Conservation (phyloP, 2,113 vertebrate genomes). For the Eupsittula cactorum region DNA sequence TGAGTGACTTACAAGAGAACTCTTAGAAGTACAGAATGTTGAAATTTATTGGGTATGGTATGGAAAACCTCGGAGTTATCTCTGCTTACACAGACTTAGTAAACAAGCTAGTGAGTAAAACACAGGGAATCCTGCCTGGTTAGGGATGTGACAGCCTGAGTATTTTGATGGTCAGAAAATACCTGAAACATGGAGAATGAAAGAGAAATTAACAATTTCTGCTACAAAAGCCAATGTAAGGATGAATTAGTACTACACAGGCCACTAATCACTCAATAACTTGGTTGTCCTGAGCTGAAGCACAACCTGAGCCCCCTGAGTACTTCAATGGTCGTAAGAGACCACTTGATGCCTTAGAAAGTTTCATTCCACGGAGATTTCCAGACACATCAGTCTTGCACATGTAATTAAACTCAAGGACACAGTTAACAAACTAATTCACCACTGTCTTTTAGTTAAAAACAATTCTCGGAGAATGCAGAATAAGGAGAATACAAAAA, state of each 20-base stretch:
- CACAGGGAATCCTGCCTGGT: neutral
- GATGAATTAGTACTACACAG: neutral
- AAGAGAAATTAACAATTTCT: neutral
- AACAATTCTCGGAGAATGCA: neutral
- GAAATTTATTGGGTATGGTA: neutral
- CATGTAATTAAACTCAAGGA: neutral
- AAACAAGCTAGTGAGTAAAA: neutral
- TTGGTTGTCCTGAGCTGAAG: neutral
- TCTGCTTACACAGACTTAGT: neutral
- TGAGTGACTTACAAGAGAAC: neutral
- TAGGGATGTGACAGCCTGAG: neutral
- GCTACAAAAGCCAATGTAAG: neutral
- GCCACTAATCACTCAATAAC: neutral
- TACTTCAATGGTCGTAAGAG: neutral
- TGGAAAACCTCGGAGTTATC: neutral
- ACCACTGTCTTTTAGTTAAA: neutral
- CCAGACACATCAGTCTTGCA: neutral
- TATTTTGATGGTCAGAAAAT: neutral
- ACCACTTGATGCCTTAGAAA: neutral
- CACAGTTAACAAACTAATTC: neutral
- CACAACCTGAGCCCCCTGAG: neutral
- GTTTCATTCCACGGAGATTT: neutral
- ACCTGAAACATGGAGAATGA: rapidly evolving
- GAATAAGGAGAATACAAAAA: neutral
- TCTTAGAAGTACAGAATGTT: neutral